Conservation (phyloP, 2,797 vertebrate genomes). For the Pseudochirops cupreus region DNA sequence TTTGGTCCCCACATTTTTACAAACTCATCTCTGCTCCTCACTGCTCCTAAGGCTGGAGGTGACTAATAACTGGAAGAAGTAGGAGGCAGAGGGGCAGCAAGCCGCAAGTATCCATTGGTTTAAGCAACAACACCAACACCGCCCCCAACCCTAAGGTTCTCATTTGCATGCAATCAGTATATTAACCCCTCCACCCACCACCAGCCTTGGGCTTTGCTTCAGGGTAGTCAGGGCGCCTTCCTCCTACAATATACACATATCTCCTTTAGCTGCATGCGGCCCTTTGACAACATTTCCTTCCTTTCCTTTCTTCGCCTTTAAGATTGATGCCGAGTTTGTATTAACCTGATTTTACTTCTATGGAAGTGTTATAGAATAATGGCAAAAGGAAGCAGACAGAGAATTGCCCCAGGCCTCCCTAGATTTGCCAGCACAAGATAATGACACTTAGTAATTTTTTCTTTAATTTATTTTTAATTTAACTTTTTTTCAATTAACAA, state of each 20-base stretch:
- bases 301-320: background rate
- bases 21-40: background rate
- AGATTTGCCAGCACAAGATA: background rate
- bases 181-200: background rate
- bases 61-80: background rate
- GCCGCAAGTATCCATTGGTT: background rate
- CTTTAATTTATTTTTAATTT: background rate
- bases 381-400: background rate
- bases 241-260: background rate
- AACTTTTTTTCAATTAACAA: background rate
- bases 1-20: background rate
- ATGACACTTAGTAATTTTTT: background rate
- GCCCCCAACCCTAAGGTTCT: background rate
- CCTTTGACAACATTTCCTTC: background rate
- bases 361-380: background rate
- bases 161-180: background rate
- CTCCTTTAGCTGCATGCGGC: background rate
- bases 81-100: background rate
- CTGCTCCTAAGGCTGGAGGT: background rate
- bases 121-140: background rate
- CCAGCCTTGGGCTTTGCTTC: background rate
- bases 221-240: background rate
- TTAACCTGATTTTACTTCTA: background rate
- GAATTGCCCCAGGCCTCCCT: background rate
- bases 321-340: background rate